Conservation (phyloP, 1,140 invertebrate species). For the Leptopilina clavipes region DNA sequence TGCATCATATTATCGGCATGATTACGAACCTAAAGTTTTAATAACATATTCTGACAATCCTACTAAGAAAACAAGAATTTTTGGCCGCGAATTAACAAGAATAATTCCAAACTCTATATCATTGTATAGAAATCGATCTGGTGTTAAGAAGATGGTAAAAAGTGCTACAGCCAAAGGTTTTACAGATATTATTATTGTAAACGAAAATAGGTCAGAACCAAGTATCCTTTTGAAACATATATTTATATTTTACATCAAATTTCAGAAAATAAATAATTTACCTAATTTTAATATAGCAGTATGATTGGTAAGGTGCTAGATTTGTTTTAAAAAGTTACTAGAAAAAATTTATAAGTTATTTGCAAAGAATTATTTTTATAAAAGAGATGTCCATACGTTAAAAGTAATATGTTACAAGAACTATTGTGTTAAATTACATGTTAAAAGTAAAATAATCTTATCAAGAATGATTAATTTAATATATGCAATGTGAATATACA, state of each 20-base stretch:
- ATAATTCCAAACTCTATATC: slow-evolving; percentile 94
- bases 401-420: no score
- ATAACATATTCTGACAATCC: slow-evolving; percentile 97
- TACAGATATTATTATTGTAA: slow-evolving; percentile 94
- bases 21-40: slow-evolving; percentile 94
- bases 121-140: slow-evolving; percentile 86
- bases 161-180: slow-evolving; percentile 85
- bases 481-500: no score
- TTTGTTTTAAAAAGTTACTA: no score
- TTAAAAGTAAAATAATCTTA: no score
- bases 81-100: slow-evolving; percentile 91
- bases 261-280: neutral
- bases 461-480: no score
- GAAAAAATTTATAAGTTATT: no score
- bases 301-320: no score
- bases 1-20: slow-evolving; percentile 87
- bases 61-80: slow-evolving; percentile 90
- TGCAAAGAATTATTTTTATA: no score
- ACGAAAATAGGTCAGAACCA: slow-evolving; percentile 93
- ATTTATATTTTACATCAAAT: slow-evolving; percentile 29
- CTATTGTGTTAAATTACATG: no score
- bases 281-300: no score
- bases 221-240: slow-evolving; percentile 76
- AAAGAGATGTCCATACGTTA: no score
- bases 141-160: slow-evolving; percentile 94